Conservation (phyloP, 2,888 invertebrate species). For the Chloroclystis v-ata region DNA sequence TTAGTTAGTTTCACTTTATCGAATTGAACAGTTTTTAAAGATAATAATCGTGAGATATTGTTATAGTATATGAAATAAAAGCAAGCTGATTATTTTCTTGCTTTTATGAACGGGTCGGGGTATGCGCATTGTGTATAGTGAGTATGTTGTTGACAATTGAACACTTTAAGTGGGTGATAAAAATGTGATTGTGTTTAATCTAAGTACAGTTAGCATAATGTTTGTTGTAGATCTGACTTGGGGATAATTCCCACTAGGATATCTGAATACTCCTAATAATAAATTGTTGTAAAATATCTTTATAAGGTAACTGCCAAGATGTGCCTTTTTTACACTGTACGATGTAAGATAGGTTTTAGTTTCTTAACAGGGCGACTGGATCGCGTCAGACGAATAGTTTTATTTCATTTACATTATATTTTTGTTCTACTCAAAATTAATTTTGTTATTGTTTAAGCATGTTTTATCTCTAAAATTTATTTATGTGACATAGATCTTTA, state of each 20-base stretch:
- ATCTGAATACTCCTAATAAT: slow-evolving; percentile 57
- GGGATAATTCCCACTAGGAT: slow-evolving; percentile 27
- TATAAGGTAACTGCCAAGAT: slow-evolving; percentile 67
- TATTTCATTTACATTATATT: slow-evolving; percentile 30
- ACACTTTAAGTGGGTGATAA: slow-evolving; percentile 68
- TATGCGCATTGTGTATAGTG: slow-evolving; percentile 54
- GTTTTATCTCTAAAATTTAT: slow-evolving; percentile 63
- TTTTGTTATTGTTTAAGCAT: slow-evolving; percentile 49
- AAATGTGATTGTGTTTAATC: slow-evolving; percentile 76
- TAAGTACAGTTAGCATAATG: slow-evolving; percentile 60
- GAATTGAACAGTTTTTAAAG: not conserved
- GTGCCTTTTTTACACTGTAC: slow-evolving; percentile 70
- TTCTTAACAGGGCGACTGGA: slow-evolving; percentile 62
- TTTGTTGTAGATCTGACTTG: slow-evolving; percentile 44
- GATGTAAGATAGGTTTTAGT: slow-evolving; percentile 39
- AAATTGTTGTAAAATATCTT: slow-evolving; percentile 58
- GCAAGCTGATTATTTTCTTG: slow-evolving; percentile 49
- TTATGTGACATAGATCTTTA: slow-evolving; percentile 68
- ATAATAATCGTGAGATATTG: not conserved
- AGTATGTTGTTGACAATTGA: slow-evolving; percentile 61
- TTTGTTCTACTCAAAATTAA: slow-evolving; percentile 22
- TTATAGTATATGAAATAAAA: slow-evolving; percentile 41
- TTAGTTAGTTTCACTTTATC: too few relatives aligned
- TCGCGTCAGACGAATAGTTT: slow-evolving; percentile 51
- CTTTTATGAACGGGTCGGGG: slow-evolving; percentile 59